Conservation (phyloP, 1,140 invertebrate genomes). For the Lepidurus couesii region DNA sequence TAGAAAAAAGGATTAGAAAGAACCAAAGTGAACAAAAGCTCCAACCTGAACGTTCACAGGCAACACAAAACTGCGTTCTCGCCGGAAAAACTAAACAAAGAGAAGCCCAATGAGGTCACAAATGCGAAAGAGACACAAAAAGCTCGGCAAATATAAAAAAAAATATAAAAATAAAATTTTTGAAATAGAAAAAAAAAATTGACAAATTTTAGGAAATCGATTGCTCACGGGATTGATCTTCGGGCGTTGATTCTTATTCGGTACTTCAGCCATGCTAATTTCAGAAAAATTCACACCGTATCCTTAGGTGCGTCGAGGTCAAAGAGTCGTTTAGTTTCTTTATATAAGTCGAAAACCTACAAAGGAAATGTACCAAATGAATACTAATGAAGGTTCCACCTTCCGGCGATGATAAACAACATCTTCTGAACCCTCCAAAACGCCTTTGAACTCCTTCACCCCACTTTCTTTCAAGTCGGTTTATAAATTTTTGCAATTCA, state of each 20-base stretch:
- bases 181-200: not conserved
- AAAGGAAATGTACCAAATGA: not conserved
- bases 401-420: not conserved
- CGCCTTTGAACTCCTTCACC: too few species aligned
- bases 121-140: not conserved
- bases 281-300: not conserved
- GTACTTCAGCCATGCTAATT: not conserved
- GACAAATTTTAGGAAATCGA: not conserved
- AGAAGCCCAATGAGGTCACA: slow-evolving; percentile 23
- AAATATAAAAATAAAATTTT: not conserved
- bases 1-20: not conserved
- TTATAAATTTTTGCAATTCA: too few species aligned
- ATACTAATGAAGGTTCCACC: not conserved
- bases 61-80: slow-evolving; percentile 34
- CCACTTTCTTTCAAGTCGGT: too few species aligned
- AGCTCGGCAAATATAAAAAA: not conserved
- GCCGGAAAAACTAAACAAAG: slow-evolving; percentile 30
- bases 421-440: not conserved
- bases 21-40: not conserved
- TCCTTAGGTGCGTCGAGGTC: slow-evolving; percentile 2
- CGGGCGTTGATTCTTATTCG: slow-evolving; percentile 2
- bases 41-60: slow-evolving; percentile 29
- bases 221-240: slow-evolving; percentile 2
- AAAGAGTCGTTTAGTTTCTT: slow-evolving; percentile 15
- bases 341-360: not conserved